phyloP scores from a whole-genome alignment of 2,888 invertebrate species.

The Erannis defoliaria region DNA sequence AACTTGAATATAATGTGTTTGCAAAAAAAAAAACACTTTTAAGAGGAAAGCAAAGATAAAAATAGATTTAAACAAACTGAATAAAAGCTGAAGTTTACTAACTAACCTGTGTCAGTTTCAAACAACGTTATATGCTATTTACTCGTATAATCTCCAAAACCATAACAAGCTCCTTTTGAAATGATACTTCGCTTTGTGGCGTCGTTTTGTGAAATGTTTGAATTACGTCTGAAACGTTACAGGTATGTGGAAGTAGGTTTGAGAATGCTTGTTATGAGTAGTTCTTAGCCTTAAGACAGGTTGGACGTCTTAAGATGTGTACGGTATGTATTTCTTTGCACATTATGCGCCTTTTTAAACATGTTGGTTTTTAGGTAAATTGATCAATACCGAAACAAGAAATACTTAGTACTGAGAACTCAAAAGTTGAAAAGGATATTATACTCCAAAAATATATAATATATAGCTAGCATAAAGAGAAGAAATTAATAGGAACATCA shows the following conservation, averaged over 20 bases:
- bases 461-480: no score
- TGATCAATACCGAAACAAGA: no score
- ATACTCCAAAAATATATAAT: no score
- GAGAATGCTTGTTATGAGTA: slow-evolving; percentile 1
- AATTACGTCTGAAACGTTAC: slow-evolving; percentile 33
- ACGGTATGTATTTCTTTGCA: no score
- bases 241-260: slow-evolving; percentile 20
- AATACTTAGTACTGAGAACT: no score
- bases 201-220: slow-evolving; percentile 30
- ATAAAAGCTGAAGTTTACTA: neutral
- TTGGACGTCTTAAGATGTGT: no score
- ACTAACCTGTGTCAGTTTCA: slow-evolving; percentile 2
- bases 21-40: no score
- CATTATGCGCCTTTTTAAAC: no score
- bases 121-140: neutral
- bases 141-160: slow-evolving; percentile 4
- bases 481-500: no score
- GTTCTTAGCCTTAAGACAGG: neutral
- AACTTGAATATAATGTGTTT: no score
- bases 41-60: neutral
- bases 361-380: no score
- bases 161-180: slow-evolving; percentile 34
- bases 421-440: no score
- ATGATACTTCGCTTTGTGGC: slow-evolving; percentile 35
- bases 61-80: neutral